Evolutionary conservation across 2,113 vertebrate species (phyloP), one percentile per base, ranked within the genome.

Genomic region (Heterotis niloticus): DNA sequence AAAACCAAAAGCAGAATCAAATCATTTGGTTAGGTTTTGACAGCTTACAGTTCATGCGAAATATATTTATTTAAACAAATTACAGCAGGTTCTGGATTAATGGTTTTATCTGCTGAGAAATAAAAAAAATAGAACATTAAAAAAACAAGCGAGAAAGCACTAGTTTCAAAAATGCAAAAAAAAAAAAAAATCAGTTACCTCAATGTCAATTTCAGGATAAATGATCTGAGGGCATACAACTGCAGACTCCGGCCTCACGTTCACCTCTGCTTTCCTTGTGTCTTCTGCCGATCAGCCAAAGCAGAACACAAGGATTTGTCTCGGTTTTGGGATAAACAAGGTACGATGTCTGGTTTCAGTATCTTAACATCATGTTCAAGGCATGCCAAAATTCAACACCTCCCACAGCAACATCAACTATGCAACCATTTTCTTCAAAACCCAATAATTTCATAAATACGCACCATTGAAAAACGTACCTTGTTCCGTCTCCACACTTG

Each of bases 151-250:
- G 20, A 62, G 20, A 62, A 20, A 14, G 20, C 59, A 17, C 14
- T 14, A 17, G 14, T 62, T 62, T 62, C 20, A 5, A 62, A 5
- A 17, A 44, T 44, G 34, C 73, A 28, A 29, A 62, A 16, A 12
- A 5, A 62, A 59, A 60, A 75, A 26, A 10, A 14, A 60, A 57
- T n/a, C 59, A 34, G 85, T 85, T 78, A 91, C 92, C 87, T 92
- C 90, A 0, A 91, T 17, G 79, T 93, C 90, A 1, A 91, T 88
- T 78, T 91, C 85, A 0, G 90, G 89, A 44, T 88, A 85, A 9
- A 87, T 0, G 20, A 90, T 82, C 65, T 44, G 34, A 0, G 89
- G 90, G 64, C 81, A 86, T 57, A 69, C 24, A 20, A 66, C 28
- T 0, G 28, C 70, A 0, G 84, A 83, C 75, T 77, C 79, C 51